Evolutionary conservation across 1,140 invertebrate genomes (phyloP), one percentile per base, ranked within the genome.

Genomic region (Drosophila jambulina): DNA sequence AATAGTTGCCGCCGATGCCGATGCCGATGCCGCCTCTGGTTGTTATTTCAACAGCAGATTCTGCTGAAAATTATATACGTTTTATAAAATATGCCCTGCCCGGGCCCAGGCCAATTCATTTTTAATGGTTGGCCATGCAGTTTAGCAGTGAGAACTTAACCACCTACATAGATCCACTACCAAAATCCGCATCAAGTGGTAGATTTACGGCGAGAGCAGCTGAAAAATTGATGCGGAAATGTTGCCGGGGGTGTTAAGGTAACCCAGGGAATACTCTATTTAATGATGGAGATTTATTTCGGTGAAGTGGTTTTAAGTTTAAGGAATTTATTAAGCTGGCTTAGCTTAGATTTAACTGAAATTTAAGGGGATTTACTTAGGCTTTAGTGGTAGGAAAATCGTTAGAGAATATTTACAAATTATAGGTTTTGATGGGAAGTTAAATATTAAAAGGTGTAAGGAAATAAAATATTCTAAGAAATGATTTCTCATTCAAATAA

Each of bases 11-110:
- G 21, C 43, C 45, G 78, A 43, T 42, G 38, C 56, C 43, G 36
- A 56, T 34, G 43, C 54, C 51, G 32, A 32, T 36, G 56, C 67
- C 67, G 56, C 69, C 71, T 49, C 57, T 83, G 67, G 78, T 80
- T 87, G 83, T 88, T 88, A 87, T 83, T 87, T 83, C 84, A 80
- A 78, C 84, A 88, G 61, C 72, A 80, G 65, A 56, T 78, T 80
- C 68, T 43, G 60, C 68, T 53, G 74, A 84, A 83, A 85, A 85
- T 75, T 46, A 70, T 78, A 69, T 85, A 72, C 77, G 71, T 65
- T 85, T 54, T 69, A 65, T 85, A 63, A 85, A 81, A 84, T 76
- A 75, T 75, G 80, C 84, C 46, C 45, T 25, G 45, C 21, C 10
- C 13, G 13, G 10, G 10, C 2, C 13, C 45, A 62, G 59, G 48